Evolutionary conservation across 2,797 vertebrate genomes (phyloP).

Genomic region (Lates japonicus): DNA sequence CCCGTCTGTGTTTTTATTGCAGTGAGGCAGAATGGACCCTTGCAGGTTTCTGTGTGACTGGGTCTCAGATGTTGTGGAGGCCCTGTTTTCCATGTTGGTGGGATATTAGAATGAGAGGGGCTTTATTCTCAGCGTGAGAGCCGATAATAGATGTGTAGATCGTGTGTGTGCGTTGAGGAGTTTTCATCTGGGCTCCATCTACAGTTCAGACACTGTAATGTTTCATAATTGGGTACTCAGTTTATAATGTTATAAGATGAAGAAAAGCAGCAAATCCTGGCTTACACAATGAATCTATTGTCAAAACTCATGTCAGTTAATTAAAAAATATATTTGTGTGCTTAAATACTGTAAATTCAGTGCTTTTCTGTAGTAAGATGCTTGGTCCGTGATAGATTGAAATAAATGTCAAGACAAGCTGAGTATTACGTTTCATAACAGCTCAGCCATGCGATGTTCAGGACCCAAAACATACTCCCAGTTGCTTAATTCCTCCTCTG

Average conservation of each 20-base stretch:
- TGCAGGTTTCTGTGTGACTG: slow-evolving; percentile 59
- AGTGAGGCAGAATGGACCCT: slow-evolving; percentile 56
- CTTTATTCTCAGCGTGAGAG: slow-evolving; percentile 63
- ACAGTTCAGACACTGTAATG: slow-evolving; percentile 26
- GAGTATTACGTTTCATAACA: slow-evolving; percentile 55
- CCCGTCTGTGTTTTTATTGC: slow-evolving; percentile 56
- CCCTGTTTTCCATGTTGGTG: slow-evolving; percentile 67
- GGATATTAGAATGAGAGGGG: slow-evolving; percentile 48
- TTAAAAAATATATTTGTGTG: background rate
- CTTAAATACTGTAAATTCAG: background rate
- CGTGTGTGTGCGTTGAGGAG: slow-evolving; percentile 14
- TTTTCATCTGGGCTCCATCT: slow-evolving; percentile 40
- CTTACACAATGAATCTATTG: background rate
- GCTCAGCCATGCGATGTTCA: background rate
- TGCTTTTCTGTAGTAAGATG: background rate
- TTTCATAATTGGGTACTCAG: slow-evolving; percentile 35
- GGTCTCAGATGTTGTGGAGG: slow-evolving; percentile 63
- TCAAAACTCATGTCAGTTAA: background rate
- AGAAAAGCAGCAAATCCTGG: background rate
- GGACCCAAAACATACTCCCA: slow-evolving; percentile 19
- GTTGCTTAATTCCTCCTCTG: slow-evolving; percentile 21
- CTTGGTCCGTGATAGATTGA: background rate
- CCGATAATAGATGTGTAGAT: slow-evolving; percentile 20
- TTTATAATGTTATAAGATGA: background rate
- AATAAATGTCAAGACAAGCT: slow-evolving; percentile 21